Percentiles rank a stretch among this genome's conserved stretches.
phyloP scores from a whole-genome alignment of 92 coral and sea anemone genomes.

The Epizoanthus rinbou region DNA sequence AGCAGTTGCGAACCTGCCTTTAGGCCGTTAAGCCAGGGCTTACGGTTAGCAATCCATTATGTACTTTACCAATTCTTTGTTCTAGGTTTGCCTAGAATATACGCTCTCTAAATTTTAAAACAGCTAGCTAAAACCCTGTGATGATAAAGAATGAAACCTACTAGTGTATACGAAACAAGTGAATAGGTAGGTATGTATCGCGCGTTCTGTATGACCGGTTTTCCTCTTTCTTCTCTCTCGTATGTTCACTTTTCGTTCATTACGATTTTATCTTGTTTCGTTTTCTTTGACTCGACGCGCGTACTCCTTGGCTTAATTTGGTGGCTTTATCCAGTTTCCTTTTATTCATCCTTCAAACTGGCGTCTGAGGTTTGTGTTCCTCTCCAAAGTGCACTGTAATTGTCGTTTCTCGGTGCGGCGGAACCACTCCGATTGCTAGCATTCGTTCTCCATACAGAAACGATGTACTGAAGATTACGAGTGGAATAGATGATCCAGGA shows the following conservation, averaged over 20 bases:
- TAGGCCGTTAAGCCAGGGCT: too few relatives aligned
- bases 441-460: conserved; percentile 45
- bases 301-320: not conserved
- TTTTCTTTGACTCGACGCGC: not conserved
- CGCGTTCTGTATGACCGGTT: not conserved
- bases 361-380: too few relatives aligned
- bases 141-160: too few relatives aligned
- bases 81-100: too few relatives aligned
- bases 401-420: not conserved
- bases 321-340: not conserved
- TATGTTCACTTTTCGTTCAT: not conserved
- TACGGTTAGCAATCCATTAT: too few relatives aligned
- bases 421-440: not conserved
- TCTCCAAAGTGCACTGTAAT: not conserved
- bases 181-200: not conserved
- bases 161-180: not conserved
- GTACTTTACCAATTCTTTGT: too few relatives aligned
- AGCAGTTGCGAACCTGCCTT: too few relatives aligned
- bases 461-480: conserved; percentile 72
- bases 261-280: not conserved
- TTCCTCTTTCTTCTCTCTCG: not conserved
- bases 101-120: too few relatives aligned
- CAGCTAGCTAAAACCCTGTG: too few relatives aligned
- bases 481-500: conserved; percentile 87
- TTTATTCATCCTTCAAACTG: too few relatives aligned